A percentile compares a stretch with the other conserved stretches of the same genome.
phyloP scores from a whole-genome alignment of 2,113 vertebrate species.

The Siphamia tubifer region DNA sequence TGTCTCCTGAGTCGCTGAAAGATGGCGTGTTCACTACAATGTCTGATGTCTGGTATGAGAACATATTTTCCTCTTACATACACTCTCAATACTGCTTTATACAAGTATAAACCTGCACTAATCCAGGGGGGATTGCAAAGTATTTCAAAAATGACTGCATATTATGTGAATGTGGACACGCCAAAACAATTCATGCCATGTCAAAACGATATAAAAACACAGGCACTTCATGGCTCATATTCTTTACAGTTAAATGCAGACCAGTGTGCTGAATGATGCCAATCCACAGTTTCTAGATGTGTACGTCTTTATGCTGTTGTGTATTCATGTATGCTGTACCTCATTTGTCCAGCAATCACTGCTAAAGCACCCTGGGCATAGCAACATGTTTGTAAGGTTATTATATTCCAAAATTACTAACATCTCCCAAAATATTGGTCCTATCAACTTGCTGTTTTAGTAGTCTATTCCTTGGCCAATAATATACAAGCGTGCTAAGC shows the following conservation, averaged over 20 bases:
- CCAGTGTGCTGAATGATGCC: too few relatives aligned
- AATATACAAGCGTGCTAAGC: too few relatives aligned
- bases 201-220: conserved; percentile 14
- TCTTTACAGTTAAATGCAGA: neutral
- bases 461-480: too few relatives aligned
- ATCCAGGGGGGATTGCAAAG: conserved; percentile 6
- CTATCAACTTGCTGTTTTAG: too few relatives aligned
- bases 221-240: conserved; percentile 5
- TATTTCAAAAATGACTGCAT: conserved; percentile 28
- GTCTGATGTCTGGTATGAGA: conserved; percentile 95
- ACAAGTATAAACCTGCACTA: conserved; percentile 22
- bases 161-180: neutral
- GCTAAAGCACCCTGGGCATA: too few relatives aligned
- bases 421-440: too few relatives aligned
- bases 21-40: conserved; percentile 98
- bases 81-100: neutral
- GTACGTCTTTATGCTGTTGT: too few relatives aligned
- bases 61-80: neutral
- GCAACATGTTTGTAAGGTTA: too few relatives aligned
- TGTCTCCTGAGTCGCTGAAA: conserved; percentile 97
- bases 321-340: too few relatives aligned
- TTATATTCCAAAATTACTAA: too few relatives aligned
- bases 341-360: too few relatives aligned
- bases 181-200: conserved; percentile 10
- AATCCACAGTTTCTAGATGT: too few relatives aligned